phyloP scores from a whole-genome alignment of 1,140 invertebrate genomes.

The Lordiphosa collinella region DNA sequence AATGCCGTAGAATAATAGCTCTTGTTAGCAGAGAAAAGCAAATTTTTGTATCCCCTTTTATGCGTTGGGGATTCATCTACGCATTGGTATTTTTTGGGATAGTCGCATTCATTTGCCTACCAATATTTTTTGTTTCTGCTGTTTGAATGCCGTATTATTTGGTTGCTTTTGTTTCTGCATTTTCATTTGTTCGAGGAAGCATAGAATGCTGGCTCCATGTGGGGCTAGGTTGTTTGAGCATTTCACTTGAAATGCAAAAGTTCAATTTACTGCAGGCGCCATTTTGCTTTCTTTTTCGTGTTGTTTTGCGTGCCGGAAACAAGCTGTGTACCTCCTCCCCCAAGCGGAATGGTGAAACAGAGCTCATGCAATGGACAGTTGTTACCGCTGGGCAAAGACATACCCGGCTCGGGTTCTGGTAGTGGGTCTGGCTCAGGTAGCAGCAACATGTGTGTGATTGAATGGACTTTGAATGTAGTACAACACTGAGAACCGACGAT shows the following conservation, averaged over 20 bases:
- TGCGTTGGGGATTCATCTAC: neutral
- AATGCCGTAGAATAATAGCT: too few relatives aligned
- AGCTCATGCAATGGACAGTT: slow-evolving; percentile 70
- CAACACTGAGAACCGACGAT: slow-evolving; percentile 37
- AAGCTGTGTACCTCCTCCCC: slow-evolving; percentile 32
- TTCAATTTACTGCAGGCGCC: slow-evolving; percentile 68
- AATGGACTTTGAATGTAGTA: slow-evolving; percentile 68
- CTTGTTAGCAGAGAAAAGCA: slow-evolving; percentile 13
- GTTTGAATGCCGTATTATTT: slow-evolving; percentile 26
- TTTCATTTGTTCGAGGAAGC: slow-evolving; percentile 31
- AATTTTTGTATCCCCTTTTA: neutral
- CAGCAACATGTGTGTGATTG: slow-evolving; percentile 47
- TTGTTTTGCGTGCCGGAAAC: slow-evolving; percentile 62
- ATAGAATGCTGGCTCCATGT: slow-evolving; percentile 28
- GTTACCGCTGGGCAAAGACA: slow-evolving; percentile 70
- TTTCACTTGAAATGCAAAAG: slow-evolving; percentile 69
- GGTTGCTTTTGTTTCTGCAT: slow-evolving; percentile 48
- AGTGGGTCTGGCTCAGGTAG: slow-evolving; percentile 6
- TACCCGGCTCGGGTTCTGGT: slow-evolving; percentile 7
- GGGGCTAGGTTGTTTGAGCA: slow-evolving; percentile 39
- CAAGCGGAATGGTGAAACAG: slow-evolving; percentile 42
- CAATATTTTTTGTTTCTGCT: neutral
- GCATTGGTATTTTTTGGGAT: neutral
- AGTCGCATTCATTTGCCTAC: neutral
- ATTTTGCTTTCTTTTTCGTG: slow-evolving; percentile 60